A percentile compares a stretch with the other conserved stretches of the same genome.
Conservation (phyloP, 2,113 vertebrate species). For the Nematolebias whitei region DNA sequence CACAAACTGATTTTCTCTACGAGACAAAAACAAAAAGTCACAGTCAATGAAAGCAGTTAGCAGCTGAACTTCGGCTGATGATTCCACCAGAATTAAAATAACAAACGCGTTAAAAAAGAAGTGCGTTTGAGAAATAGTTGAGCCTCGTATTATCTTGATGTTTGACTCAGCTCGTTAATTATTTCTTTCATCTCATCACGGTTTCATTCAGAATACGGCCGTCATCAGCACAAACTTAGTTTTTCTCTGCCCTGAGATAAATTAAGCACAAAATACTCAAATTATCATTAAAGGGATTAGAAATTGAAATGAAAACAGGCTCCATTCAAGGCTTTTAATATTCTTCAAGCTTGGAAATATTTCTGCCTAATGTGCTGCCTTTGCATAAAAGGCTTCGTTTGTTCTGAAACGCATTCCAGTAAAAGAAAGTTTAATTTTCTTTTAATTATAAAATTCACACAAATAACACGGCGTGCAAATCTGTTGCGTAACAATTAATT, state of each 20-base stretch:
- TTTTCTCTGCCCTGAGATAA: slow-evolving; percentile 67
- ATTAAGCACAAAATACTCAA: slow-evolving; percentile 72
- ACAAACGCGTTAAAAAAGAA: slow-evolving; percentile 64
- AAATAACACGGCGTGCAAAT: not conserved
- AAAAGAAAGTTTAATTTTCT: slow-evolving; percentile 33
- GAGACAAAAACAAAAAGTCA: too few species aligned
- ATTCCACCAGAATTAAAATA: slow-evolving; percentile 16
- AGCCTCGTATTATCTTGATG: slow-evolving; percentile 60
- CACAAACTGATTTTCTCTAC: too few species aligned
- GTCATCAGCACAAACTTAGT: slow-evolving; percentile 64
- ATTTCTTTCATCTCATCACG: slow-evolving; percentile 61
- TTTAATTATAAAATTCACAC: slow-evolving; percentile 19
- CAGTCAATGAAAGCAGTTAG: slow-evolving; percentile 25
- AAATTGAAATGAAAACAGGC: slow-evolving; percentile 67
- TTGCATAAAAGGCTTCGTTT: slow-evolving; percentile 45
- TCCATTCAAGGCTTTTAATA: slow-evolving; percentile 55
- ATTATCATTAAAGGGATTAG: slow-evolving; percentile 73
- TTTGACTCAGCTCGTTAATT: slow-evolving; percentile 62
- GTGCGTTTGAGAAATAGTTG: slow-evolving; percentile 61
- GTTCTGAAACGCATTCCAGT: slow-evolving; percentile 37
- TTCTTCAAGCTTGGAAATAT: slow-evolving; percentile 67
- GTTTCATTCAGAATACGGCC: slow-evolving; percentile 57
- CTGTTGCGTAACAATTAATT: slow-evolving; percentile 32
- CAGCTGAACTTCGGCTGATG: slow-evolving; percentile 43
- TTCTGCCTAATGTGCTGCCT: slow-evolving; percentile 66